These are phyloP conservation scores for Mechanitis mazaeus DNA, from an alignment of 2,888 invertebrate species.

Conservation along the genomic window DNA sequence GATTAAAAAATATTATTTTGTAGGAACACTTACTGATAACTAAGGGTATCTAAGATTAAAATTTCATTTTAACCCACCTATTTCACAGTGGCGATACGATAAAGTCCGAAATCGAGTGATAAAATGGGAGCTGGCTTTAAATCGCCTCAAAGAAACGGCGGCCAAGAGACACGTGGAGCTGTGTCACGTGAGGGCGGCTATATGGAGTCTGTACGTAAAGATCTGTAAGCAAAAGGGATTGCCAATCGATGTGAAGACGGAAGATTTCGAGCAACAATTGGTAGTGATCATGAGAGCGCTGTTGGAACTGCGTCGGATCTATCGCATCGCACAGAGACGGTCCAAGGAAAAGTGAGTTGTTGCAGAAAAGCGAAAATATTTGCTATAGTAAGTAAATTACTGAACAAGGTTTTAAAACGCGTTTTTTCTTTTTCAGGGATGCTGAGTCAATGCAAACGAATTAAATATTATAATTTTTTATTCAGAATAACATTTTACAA, in stretches of 20 bases:
- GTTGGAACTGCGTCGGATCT: slow-evolving; percentile 71
- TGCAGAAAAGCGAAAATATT: too few relatives aligned
- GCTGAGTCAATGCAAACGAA: slow-evolving; percentile 41
- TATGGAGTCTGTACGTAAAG: slow-evolving; percentile 79
- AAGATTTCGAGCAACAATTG: slow-evolving; percentile 78
- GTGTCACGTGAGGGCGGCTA: slow-evolving; percentile 74
- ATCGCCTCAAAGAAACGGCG: slow-evolving; percentile 76
- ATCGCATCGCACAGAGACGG: slow-evolving; percentile 59
- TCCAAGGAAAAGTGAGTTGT: slow-evolving; percentile 59
- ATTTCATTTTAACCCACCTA: background rate
- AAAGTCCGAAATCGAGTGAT: slow-evolving; percentile 75
- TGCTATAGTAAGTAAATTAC: too few relatives aligned
- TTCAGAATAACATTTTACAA: background rate
- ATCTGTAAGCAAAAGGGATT: slow-evolving; percentile 77
- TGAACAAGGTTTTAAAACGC: too few relatives aligned
- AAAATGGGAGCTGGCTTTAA: slow-evolving; percentile 79
- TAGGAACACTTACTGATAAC: background rate
- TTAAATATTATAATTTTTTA: slow-evolving; percentile 19
- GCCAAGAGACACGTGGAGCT: slow-evolving; percentile 73
- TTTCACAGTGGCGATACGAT: slow-evolving; percentile 74
- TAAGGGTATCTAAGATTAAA: background rate
- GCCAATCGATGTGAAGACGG: slow-evolving; percentile 52
- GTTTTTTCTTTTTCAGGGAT: slow-evolving; percentile 41
- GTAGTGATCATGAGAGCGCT: slow-evolving; percentile 79
- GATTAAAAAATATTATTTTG: background rate